Evolutionary conservation across 1,140 invertebrate genomes (phyloP).

Genomic region (Nasonia vitripennis): DNA sequence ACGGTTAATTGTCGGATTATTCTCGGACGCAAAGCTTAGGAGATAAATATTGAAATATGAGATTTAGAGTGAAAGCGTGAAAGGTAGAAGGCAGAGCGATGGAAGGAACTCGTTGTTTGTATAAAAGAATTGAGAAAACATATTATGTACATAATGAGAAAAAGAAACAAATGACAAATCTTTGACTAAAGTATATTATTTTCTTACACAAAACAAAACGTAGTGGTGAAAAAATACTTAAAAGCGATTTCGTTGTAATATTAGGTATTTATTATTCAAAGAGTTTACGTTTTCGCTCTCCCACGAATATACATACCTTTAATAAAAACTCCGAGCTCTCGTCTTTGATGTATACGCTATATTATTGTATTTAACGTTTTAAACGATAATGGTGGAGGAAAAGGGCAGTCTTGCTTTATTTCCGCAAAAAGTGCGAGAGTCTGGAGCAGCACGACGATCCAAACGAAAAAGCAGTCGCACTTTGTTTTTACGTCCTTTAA

Average conservation of each 20-base stretch:
- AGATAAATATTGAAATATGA: constrained; percentile 38
- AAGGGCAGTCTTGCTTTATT: background rate
- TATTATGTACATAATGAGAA: constrained; percentile 50
- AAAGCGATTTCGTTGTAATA: constrained; percentile 46
- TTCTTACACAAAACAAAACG: constrained; percentile 47
- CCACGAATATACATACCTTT: constrained; percentile 29
- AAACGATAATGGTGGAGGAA: background rate
- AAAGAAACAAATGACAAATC: constrained; percentile 48
- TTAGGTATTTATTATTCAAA: constrained; percentile 49
- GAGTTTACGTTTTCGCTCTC: constrained; percentile 43
- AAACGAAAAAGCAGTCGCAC: background rate
- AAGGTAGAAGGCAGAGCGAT: constrained; percentile 23
- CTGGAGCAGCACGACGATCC: constrained; percentile 11
- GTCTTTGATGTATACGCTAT: constrained; percentile 46
- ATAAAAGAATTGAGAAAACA: constrained; percentile 45
- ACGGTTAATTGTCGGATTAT: constrained; percentile 12
- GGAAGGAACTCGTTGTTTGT: constrained; percentile 44
- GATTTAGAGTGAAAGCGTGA: constrained; percentile 24
- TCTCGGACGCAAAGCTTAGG: constrained; percentile 13
- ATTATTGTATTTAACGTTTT: constrained; percentile 47
- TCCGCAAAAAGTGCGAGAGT: constrained; percentile 7
- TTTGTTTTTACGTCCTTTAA: constrained; percentile 34
- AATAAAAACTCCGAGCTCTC: constrained; percentile 38
- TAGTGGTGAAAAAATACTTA: constrained; percentile 47
- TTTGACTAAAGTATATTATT: constrained; percentile 53